Evolutionary conservation across 2,888 invertebrate species (phyloP), one percentile per base, ranked within the genome.

Genomic region (Drosophila recens): DNA sequence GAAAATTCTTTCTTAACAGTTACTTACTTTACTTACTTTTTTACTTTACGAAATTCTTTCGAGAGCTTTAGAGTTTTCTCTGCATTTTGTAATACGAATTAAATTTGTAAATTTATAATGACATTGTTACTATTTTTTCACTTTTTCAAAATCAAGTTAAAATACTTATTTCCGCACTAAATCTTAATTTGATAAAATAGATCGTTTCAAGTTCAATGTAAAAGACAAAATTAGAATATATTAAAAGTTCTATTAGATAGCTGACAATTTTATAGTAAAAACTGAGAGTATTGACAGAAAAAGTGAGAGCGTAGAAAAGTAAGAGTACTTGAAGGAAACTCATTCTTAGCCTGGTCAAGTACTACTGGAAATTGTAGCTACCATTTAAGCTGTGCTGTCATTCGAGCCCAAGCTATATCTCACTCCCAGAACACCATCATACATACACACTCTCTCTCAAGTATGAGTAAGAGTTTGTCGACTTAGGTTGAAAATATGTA

Each of bases 321-420:
- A 23, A 75, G 70, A 46, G 76, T 75, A 76, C 66, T 54, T 52
- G 17, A 46, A 43, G 46, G 8, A 30, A 17, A 59, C 27, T 49
- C 27, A 64, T 36, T 53, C 27, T 13, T 13, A 53, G 45, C 57
- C 46, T 49, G 42, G 43, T 65, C 30, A 36, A 69, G 58, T 36
- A 40, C 38, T 27, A 30, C 57, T 58, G 40, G 48, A 65, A 57
- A 61, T 20, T 64, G 59, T 64, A 75, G 45, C 75, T 36, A 58
- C 1, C 64, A 79, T 79, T 74, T 79, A 65, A 75, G 65, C 70
- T 65, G 36, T 42, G 30, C 58, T 75, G 70, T 33, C 57, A 75
- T 68, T 75, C 51, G 46, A 74, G 27, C 61, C 30, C 45, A 40
- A 53, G 49, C 48, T 9, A 57, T 67, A 58, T 33, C 62, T 67